These are phyloP conservation scores for Cydia pomonella DNA, from an alignment of 1,140 invertebrate species.

Conservation along the genomic window DNA sequence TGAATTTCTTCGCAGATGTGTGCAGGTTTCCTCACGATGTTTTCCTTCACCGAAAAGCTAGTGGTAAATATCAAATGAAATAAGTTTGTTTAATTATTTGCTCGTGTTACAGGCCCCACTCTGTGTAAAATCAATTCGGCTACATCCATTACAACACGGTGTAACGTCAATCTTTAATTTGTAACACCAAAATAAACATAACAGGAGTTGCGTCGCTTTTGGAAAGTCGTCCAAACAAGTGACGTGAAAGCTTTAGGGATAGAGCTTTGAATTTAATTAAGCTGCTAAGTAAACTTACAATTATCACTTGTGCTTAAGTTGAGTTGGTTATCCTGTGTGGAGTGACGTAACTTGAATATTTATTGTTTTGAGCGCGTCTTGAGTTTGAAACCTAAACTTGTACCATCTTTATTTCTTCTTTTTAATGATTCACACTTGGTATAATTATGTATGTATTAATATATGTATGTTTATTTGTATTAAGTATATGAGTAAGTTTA, in stretches of 20 bases:
- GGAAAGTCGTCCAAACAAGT: slow-evolving; percentile 32
- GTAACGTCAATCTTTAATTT: slow-evolving; percentile 11
- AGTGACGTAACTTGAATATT: slow-evolving; percentile 3
- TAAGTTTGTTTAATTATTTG: no score
- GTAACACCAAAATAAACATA: slow-evolving; percentile 31
- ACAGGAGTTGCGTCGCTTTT: slow-evolving; percentile 22
- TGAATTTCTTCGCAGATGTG: no score
- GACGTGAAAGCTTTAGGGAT: slow-evolving; percentile 19
- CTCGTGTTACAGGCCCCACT: no score
- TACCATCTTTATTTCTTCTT: background rate
- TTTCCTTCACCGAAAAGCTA: no score
- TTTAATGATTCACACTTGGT: no score
- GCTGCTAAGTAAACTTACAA: slow-evolving; percentile 13
- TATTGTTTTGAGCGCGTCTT: background rate
- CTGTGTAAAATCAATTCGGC: no score
- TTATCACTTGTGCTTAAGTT: slow-evolving; percentile 4
- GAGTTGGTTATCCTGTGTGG: background rate
- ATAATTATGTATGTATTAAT: no score
- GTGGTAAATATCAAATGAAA: no score
- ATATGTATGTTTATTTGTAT: no score
- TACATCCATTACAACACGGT: background rate
- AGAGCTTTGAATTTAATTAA: slow-evolving; percentile 23
- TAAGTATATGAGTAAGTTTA: no score
- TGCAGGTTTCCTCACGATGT: no score
- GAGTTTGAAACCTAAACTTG: no score